Base-by-base conservation (phyloP, 2,113 vertebrate genomes). In the Vulpes lagopus region DNA sequence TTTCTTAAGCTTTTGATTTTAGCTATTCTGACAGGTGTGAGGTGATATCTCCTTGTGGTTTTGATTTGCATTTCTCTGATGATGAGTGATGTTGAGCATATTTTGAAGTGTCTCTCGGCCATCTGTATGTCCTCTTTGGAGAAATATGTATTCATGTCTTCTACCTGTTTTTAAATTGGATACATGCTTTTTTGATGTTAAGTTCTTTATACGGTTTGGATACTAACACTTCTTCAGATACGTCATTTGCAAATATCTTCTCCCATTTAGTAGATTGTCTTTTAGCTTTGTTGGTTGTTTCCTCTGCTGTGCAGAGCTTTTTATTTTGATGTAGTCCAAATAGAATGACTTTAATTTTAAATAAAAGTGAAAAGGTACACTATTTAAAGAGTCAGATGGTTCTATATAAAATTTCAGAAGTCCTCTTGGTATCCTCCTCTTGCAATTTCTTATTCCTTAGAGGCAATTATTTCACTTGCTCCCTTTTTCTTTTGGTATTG, bases 401-500 rank as follows among this genome's bases (percentile, higher is more conserved):
- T 94, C 19, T 51, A 1, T 38, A 19, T 27, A 78, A 65, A n/a
- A 3, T 30, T 89, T 88, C n/a, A 57, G 3, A 82, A 85, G 16
- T 85, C 23, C 4, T 53, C 19, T 96, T 96, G 84, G 0, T 67
- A 3, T 73, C 16, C 32, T 16, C 11, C 19, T 11, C 8, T 7
- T 55, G 25, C 6, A 51, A 2, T 91, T 86, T 93, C 65, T 88
- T 67, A 30, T 95, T 71, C 23, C 20, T 83, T 71, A 91, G 55
- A 71, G 71, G 25, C 22, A 82, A 0, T 92, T 94, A 59, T 91
- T 96, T 90, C 19, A 95, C 25, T 30, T 30, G 25, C 10, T 76
- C 8, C 55, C 11, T 67, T 51, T 83, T 86, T 89, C 59, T 89
- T 97, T 97, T 89, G 23, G 57, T 43, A 22, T 87, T 22, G 55